Evolutionary conservation across 2,888 invertebrate genomes (phyloP).

Genomic region (Eurytoma californica): DNA sequence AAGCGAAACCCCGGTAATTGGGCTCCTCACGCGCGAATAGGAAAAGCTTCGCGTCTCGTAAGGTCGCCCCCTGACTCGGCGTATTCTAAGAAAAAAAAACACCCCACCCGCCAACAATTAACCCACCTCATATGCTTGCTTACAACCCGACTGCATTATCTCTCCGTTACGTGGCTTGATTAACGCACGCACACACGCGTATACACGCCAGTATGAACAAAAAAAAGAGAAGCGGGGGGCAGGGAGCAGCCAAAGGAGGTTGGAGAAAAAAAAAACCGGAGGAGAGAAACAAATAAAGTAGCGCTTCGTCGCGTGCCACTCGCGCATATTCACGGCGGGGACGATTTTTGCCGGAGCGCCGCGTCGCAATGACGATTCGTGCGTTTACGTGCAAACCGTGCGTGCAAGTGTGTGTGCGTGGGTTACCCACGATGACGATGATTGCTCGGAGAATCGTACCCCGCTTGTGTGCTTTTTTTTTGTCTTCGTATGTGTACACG

Average conservation of each 20-base stretch:
- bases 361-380: conserved; percentile 31
- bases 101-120: conserved; percentile 39
- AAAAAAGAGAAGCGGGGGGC: conserved; percentile 6
- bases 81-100: conserved; percentile 36
- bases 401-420: neutral
- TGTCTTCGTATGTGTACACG: conserved; percentile 30
- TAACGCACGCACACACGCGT: conserved; percentile 12
- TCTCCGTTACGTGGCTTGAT: conserved; percentile 33
- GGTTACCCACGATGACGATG: conserved; percentile 45
- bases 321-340: conserved; percentile 15
- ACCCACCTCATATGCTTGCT: conserved; percentile 37
- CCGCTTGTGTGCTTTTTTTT: conserved; percentile 25
- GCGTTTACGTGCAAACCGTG: neutral
- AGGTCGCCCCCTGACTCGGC: conserved; percentile 30
- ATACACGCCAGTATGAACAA: neutral
- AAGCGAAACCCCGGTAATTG: conserved; percentile 29
- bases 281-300: conserved; percentile 48
- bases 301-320: conserved; percentile 34
- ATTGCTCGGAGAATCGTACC: conserved; percentile 50
- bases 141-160: conserved; percentile 34
- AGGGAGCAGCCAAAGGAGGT: neutral
- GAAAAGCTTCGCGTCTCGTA: conserved; percentile 21
- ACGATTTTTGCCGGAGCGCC: conserved; percentile 34
- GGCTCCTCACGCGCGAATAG: conserved; percentile 10
- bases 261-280: neutral